These are phyloP conservation scores for Lanius collurio DNA, from an alignment of 2,113 vertebrate species.

Conservation along the genomic window DNA sequence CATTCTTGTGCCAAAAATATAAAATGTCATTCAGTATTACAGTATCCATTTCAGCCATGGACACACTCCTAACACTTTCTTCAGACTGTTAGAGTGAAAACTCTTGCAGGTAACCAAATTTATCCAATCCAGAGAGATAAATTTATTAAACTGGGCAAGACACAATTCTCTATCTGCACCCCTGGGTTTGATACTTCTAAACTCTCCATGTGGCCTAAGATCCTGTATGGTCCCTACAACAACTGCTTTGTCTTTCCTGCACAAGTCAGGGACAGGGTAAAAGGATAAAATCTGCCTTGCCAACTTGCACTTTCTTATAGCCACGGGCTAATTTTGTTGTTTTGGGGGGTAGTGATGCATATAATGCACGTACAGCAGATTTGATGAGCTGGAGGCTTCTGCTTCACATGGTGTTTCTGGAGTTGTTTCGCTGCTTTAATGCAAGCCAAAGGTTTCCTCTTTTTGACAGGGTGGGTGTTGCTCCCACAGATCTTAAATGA, in stretches of 20 bases:
- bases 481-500: background rate
- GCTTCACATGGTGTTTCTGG: background rate
- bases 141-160: background rate
- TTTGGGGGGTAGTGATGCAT: background rate
- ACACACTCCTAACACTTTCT: background rate
- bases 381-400: background rate
- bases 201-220: accelerated
- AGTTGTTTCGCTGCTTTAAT: background rate
- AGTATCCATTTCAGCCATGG: background rate
- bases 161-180: too few species aligned
- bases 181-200: background rate
- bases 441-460: background rate
- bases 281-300: background rate
- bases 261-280: background rate
- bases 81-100: background rate
- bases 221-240: background rate
- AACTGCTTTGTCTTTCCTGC: background rate
- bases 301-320: background rate
- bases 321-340: constrained; percentile 37
- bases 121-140: background rate
- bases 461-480: background rate
- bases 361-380: background rate
- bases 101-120: background rate
- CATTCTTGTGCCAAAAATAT: constrained; percentile 7
- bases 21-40: background rate